A percentile compares a stretch with the other conserved stretches of the same genome.
Evolutionary conservation across 2,888 invertebrate species (phyloP).

Genomic region (Hofmannophila pseudospretella): DNA sequence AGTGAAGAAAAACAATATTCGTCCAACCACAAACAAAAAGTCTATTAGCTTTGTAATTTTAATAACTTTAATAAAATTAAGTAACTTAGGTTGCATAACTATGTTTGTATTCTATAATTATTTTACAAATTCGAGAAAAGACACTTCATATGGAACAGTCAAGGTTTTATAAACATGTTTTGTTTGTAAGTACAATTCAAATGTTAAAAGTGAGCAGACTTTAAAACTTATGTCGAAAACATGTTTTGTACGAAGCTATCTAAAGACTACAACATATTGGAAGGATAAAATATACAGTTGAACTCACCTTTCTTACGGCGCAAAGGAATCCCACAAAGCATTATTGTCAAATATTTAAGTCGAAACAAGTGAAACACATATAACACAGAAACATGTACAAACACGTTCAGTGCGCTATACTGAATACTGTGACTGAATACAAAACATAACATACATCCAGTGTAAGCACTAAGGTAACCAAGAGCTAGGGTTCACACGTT

Average conservation of each 20-base stretch:
- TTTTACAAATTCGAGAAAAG: neutral
- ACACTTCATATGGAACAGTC: too few relatives aligned
- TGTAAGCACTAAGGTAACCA: constrained; percentile 40
- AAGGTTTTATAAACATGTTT: too few relatives aligned
- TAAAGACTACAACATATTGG: too few relatives aligned
- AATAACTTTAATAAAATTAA: too few relatives aligned
- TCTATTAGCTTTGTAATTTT: too few relatives aligned
- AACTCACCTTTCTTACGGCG: constrained; percentile 46
- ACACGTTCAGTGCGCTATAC: constrained; percentile 52
- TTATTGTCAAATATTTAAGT: constrained; percentile 23
- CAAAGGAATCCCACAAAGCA: constrained; percentile 51
- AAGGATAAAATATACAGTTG: too few relatives aligned
- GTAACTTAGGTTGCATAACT: neutral
- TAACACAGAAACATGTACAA: constrained; percentile 44
- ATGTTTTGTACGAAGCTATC: too few relatives aligned
- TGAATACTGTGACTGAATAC: constrained; percentile 51
- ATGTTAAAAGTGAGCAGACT: too few relatives aligned
- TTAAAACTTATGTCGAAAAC: too few relatives aligned
- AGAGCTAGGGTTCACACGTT: constrained; percentile 45
- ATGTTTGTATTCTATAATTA: neutral
- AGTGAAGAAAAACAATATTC: too few relatives aligned
- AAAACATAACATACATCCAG: constrained; percentile 37
- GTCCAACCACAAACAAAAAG: too few relatives aligned
- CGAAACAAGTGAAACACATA: constrained; percentile 16
- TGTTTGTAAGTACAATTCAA: too few relatives aligned